Conservation (phyloP, 2,797 vertebrate species). For the Hylomyscus alleni region DNA sequence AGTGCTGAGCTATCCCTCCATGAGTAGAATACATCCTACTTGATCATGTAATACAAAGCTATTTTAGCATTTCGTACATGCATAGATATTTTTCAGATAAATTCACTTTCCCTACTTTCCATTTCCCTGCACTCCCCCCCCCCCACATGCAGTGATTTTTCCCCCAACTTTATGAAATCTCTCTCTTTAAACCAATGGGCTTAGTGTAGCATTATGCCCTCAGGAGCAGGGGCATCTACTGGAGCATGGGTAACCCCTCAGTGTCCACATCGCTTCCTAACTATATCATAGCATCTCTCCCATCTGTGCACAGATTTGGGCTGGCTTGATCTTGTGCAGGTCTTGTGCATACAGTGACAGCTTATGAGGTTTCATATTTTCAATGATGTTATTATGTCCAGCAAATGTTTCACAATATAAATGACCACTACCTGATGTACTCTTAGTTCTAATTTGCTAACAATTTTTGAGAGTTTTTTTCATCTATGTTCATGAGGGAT, state of each 20-base stretch:
- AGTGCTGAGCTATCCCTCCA: neutral
- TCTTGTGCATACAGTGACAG: neutral
- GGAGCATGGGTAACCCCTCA: neutral
- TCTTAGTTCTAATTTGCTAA: neutral
- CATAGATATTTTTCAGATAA: neutral
- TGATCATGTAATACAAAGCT: too few species aligned
- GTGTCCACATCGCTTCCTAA: neutral
- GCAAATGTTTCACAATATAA: neutral
- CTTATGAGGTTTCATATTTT: neutral
- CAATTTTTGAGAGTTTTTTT: neutral
- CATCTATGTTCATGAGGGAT: neutral
- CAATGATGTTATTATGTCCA: neutral
- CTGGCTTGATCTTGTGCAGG: neutral
- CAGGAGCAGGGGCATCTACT: neutral
- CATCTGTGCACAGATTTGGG: neutral
- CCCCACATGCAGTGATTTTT: too few species aligned
- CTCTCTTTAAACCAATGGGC: too few species aligned
- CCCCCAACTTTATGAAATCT: neutral
- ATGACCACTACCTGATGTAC: neutral
- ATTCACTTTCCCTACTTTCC: neutral
- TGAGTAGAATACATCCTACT: neutral
- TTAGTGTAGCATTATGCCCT: neutral
- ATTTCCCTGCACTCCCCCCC: accelerated
- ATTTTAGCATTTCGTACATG: neutral
- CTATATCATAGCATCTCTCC: neutral